Evolutionary conservation across 2,113 vertebrate species (phyloP), one percentile per base, ranked within the genome.

Genomic region (Rynchops niger): DNA sequence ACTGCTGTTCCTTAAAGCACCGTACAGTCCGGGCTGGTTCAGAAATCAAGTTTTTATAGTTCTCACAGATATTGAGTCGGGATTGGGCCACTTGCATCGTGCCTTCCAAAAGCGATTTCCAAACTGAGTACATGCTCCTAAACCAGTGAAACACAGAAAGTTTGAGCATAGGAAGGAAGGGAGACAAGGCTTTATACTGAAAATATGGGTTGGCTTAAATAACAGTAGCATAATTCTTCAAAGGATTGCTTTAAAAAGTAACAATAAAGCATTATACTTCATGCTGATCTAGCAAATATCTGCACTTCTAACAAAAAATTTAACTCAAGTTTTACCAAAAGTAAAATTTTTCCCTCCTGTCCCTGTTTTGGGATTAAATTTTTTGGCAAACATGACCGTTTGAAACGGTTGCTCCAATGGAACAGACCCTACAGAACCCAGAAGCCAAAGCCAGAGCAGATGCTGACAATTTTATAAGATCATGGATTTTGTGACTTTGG

Each of bases 81-180:
- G 99, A 99, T 47, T 99, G 99, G 91, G 99, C 99, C 97, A 99
- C 99, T 95, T 99, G 99, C 97, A 99, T 98, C 4, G 99, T 99
- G 92, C 99, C 99, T 97, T 99, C 99, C 30, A 99, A 96, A 97
- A 99, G 99, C 3, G 99, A 99, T 96, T 99, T 99, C 99, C 99
- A 99, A 77, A 99, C 99, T 8, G 99, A 99, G 84, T 99, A 99
- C 97, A 99, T 99, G 96, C 99, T 99, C 98, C 99, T 99, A 66
- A 86, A 95, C 97, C 30, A 97, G 67, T 4, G 12, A 92, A 59
- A 96, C 49, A 95, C 73, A 93, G 82, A 50, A 8, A 78, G 70
- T 84, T 79, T 56, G 50, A 53, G 76, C 26, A 67, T 30, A 74
- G 85, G n/a, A 58, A 80, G 34, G 67, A 42, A 73, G 52, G 34